Percentiles rank a stretch among this genome's conserved stretches.
Conservation (phyloP, 2,113 vertebrate species). For the Leiothrix lutea region DNA sequence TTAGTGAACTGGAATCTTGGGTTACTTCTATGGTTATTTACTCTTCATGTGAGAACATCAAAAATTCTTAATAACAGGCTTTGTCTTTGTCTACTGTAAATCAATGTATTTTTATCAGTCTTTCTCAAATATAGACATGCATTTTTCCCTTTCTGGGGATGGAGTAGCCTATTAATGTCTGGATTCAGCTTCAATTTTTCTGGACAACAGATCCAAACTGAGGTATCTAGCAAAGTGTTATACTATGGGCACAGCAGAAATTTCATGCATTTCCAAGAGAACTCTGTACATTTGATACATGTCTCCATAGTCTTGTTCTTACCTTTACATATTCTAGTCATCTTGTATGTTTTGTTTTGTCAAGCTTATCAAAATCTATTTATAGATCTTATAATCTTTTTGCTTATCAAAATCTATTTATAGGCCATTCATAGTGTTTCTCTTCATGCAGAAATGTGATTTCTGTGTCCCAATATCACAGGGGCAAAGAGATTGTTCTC, state of each 20-base stretch:
- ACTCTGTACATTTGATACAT: accelerated
- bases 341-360: not conserved
- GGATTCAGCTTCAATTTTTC: not conserved
- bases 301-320: not conserved
- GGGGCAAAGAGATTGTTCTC: not conserved
- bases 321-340: not conserved
- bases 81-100: not conserved
- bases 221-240: not conserved
- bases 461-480: not conserved
- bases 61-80: not conserved
- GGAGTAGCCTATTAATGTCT: not conserved
- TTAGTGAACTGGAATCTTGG: not conserved
- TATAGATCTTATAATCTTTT: not conserved
- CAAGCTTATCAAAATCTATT: not conserved
- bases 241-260: not conserved
- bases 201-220: not conserved
- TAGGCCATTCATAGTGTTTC: not conserved
- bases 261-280: not conserved
- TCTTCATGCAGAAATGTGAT: not conserved
- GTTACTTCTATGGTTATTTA: not conserved
- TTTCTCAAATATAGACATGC: not conserved
- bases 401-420: not conserved
- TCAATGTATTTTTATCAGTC: not conserved
- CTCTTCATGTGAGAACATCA: not conserved
- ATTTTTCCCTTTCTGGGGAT: not conserved